Evolutionary conservation across 2,113 vertebrate species (phyloP), one percentile per base, ranked within the genome.

Genomic region (Cochlearius cochlearius): DNA sequence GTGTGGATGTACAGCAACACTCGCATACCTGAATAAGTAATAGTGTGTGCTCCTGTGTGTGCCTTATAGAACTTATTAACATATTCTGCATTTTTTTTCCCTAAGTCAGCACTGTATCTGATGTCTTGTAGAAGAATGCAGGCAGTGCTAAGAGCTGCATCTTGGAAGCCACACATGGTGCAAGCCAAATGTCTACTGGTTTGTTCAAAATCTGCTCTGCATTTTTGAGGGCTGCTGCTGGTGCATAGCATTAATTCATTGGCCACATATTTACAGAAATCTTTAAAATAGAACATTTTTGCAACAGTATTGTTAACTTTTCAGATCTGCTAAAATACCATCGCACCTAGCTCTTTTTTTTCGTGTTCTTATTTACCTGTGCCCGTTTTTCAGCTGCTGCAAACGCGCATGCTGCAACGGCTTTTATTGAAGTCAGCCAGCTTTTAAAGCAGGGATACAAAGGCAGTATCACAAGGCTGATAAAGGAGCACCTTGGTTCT

Each of bases 111-210:
- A 62, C 47, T 18, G 8, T 32, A 8, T 47, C 58, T 56, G 27
- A 45, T 47, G 14, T 14, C n/a, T n/a, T 45, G 36, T n/a, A 15
- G 27, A 55, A 47, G 53, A 38, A 30, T 5, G 12, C 27, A 32
- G 34, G 36, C 27, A 23, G 8, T 41, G 53, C 30, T 36, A 52
- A 52, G n/a, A 83, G 26, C 47, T 86, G 41, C 13, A 36, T 9
- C 38, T 58, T 58, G 49, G 66, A 77, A 83, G 38, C 34, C 59
- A 12, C 15, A 25, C 49, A 11, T n/a, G 53, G 36, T 38, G 9
- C n/a, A 36, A 53, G 23, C 12, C 47, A 56, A 66, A 47, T 0
- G 29, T 39, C 72, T 52, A 3, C 67, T 47, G 36, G 0, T 29
- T 68, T 53, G 29, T 63, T 72, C 53, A 27, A 43, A 56, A 32